Evolutionary conservation across 2,113 vertebrate species (phyloP), one percentile per base, ranked within the genome.

Genomic region (Lepidothrix coronata): DNA sequence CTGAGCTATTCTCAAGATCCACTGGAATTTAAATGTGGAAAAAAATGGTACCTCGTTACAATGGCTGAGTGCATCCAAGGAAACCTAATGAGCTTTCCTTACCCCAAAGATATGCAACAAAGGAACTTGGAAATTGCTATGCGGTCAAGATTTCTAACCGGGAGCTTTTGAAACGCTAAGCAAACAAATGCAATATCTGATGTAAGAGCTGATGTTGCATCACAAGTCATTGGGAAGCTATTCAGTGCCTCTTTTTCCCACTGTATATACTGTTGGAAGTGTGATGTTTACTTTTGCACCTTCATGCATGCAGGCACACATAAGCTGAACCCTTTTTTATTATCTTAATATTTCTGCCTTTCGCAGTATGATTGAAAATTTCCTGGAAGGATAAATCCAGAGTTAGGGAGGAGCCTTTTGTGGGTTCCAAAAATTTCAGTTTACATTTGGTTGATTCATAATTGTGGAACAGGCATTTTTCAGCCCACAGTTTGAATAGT

Each of bases 291-390:
- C 72, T 71, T 33, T 55, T 74, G 46, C 52, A 92, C 61, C 67
- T 86, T 92, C 23, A 41, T 55, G 65, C 51, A 48, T 59, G 46
- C 49, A 80, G 76, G 25, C 28, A 49, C 43, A 80, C 20, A 72
- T 18, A 81, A 81, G 63, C 30, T 83, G 61, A 76, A 41, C 25
- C 39, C 41, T 18, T 82, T 86, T 87, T 67, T 46, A 30, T 80
- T 52, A 73, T 59, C 41, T 20, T 84, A 72, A 61, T 70, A 74
- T 35, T 91, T 76, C 71, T 91, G 35, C 90, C 79, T 41, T 61
- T 96, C 65, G 67, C 17, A 55, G 24, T 41, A 49, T 88, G 92
- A 94, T 91, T 95, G 92, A 96, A 96, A 95, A 88, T 93, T 96
- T 94, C 88, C 90, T 90, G 93, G 90, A 94, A 95, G 85, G 76